Base-by-base conservation (phyloP, 2,888 invertebrate genomes). In the Schrankia costaestrigalis region DNA sequence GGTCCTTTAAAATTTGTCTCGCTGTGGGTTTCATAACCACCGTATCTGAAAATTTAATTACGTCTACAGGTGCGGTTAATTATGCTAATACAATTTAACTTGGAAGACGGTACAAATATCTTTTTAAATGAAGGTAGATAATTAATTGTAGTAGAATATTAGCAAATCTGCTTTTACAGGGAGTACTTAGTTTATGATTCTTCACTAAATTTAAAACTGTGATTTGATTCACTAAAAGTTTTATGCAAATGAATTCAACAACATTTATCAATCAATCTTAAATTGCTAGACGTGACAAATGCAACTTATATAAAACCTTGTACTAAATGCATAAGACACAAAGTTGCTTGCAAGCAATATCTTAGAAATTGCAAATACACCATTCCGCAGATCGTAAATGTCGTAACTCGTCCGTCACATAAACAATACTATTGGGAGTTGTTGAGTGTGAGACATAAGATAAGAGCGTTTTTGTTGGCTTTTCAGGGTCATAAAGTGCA, bases 381-480 rank as follows among this genome's bases (percentile, higher is more conserved):
- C 56, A 62, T 61, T 63, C 55, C 43, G 36, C 46, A 46, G 53
- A 61, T 65, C 66, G 72, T 74, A 69, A 74, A 67, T 46, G 62
- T 62, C 63, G 71, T 70, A 71, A 69, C 65, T 71, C 67, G 67
- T 65, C 63, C 66, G 63, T 62, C 70, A 63, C 68, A 70, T 75
- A 76, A 77, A 78, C 71, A 66, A 60, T 50, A 58, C 61, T 64
- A 55, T 58, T 46, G 56, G 57, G 55, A 56, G 35, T 35, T 26
- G 35, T 31, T 12, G 50, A 55, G 59, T 26, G 31, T 31, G 18
- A 26, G 9, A 1, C 29, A 46, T 26, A 35, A 44, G 48, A 42
- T 28, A 25, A 11, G 11, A 36, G 47, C 40, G 46, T 31, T 11
- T 23, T 13, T 24, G 3, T 22, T 21, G 2, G 2, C 9, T n/a